phyloP scores from a whole-genome alignment of 2,797 vertebrate genomes.

The Tokudaia muenninki region DNA sequence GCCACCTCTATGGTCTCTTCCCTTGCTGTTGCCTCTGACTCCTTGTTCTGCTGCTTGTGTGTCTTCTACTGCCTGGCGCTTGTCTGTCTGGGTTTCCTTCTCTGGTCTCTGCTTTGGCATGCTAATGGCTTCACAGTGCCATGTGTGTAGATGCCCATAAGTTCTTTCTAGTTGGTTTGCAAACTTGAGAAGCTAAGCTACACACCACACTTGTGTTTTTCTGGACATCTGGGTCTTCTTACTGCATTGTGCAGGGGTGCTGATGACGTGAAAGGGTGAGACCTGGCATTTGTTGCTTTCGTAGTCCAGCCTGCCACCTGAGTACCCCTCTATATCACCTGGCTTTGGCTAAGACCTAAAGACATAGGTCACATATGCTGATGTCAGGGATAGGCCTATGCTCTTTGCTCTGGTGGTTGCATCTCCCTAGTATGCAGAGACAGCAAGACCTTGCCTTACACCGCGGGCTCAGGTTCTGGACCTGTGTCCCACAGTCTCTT shows the following conservation, averaged over 20 bases:
- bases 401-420: neutral
- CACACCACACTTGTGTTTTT: neutral
- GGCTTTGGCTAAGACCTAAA: too few relatives aligned
- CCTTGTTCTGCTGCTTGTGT: neutral
- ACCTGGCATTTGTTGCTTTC: neutral
- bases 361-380: neutral
- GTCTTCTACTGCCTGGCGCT: neutral
- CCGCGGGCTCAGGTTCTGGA: neutral
- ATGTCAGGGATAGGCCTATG: neutral
- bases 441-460: neutral
- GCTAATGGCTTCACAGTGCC: neutral
- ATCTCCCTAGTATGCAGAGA: neutral
- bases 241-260: neutral
- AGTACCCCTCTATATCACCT: neutral
- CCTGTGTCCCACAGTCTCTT: neutral
- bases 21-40: rapidly evolving
- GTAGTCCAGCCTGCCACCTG: neutral
- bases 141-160: neutral
- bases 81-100: neutral
- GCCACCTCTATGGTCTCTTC: rapidly evolving
- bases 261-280: neutral
- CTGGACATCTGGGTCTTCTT: neutral
- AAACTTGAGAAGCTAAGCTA: neutral
- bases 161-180: neutral
- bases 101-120: neutral